Conservation (phyloP, 2,113 vertebrate species). For the Casuarius casuarius region DNA sequence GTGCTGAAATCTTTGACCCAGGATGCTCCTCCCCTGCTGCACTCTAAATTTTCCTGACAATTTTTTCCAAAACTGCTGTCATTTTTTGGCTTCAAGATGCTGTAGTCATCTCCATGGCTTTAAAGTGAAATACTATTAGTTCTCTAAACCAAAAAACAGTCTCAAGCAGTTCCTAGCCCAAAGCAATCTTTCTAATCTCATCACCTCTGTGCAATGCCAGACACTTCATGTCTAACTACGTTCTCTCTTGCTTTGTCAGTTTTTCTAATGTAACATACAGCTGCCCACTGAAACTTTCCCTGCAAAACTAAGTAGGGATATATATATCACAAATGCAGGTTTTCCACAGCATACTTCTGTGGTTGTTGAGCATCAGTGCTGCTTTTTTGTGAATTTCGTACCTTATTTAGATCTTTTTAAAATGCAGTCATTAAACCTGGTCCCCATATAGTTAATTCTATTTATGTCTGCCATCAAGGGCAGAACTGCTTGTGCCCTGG, state of each 20-base stretch:
- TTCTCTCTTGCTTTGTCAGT: not conserved
- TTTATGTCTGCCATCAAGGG: not conserved
- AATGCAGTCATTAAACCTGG: not conserved
- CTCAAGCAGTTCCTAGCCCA: not conserved
- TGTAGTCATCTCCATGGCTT: not conserved
- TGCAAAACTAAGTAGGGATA: not conserved
- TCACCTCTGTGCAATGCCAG: not conserved
- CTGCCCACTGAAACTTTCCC: not conserved
- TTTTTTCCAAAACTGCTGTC: not conserved
- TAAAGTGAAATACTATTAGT: not conserved
- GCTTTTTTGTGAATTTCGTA: conserved; percentile 22
- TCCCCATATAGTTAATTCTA: not conserved
- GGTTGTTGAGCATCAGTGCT: not conserved
- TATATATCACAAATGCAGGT: not conserved
- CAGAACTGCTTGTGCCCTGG: not conserved
- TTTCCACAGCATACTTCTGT: not conserved
- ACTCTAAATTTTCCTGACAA: not conserved
- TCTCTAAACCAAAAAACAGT: not conserved
- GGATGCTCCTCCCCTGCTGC: not conserved
- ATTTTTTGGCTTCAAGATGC: not conserved
- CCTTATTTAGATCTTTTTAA: not conserved
- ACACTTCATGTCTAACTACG: not conserved
- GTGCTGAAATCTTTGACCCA: not conserved
- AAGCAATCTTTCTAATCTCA: not conserved
- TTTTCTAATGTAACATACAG: not conserved